Base-by-base conservation (phyloP, 2,113 vertebrate species). In the Tor tambroides region DNA sequence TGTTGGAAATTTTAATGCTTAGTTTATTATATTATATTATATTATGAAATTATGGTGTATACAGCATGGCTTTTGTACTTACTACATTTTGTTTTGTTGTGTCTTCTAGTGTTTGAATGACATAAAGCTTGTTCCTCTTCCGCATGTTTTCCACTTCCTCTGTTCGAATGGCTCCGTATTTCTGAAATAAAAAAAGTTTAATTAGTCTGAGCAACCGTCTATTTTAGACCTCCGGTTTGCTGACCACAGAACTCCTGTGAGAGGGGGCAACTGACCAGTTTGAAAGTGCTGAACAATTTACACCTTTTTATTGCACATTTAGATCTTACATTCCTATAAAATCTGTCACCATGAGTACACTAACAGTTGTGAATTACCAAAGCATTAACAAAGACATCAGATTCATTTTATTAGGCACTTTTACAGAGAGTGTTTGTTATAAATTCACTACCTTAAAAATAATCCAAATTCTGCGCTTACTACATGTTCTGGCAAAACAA, bases 31-130 rank as follows among this genome's bases (percentile, higher is more conserved):
- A 28, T 15, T 65, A 65, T 7, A 65, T 15, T 32, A 17, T 32
- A 69, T 35, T 32, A 32, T 7, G 1, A 69, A 30, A 69, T 2
- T 69, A 69, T 10, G 30, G 67, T 69, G 32, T 1, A 35, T 32
- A 35, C 7, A 10, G 61, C 61, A 65, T 14, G 4, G n/a, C 30
- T 35, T 43, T 12, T 5, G 43, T 83, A 96, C 97, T 96, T 88
- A 99, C 98, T 89, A 98, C 98, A 85, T 99, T 99, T 81, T 99
- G 97, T 88, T 97, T 99, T 86, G 98, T 99, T 0, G 97, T 99
- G 77, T 96, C 95, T 91, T 99, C 98, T 74, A 99, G 91, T 0
- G 95, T 97, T 92, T 99, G 97, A 92, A 99, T 98, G n/a, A 99
- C 97, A 56, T 94, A 95, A 1, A 99, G 95, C 81, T 97, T 96